phyloP scores from a whole-genome alignment of 2,797 vertebrate genomes.

The Sarcophilus harrisii region DNA sequence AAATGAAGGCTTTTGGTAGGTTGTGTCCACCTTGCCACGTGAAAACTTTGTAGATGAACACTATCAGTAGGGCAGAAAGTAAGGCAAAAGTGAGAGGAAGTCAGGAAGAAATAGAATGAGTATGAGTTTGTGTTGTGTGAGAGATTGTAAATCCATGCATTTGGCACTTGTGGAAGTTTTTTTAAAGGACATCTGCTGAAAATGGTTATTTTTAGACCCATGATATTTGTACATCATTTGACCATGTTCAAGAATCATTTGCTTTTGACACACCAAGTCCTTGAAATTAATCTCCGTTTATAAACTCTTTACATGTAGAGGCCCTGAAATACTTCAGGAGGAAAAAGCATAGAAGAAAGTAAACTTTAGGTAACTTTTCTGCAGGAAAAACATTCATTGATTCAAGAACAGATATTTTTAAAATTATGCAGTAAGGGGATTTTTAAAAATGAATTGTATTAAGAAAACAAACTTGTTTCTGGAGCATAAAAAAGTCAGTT shows the following conservation, averaged over 20 bases:
- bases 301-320: neutral
- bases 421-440: neutral
- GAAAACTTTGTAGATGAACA: neutral
- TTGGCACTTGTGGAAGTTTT: rapidly evolving
- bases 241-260: neutral
- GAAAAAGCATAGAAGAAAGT: neutral
- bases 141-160: neutral
- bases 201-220: neutral
- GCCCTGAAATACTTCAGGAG: neutral
- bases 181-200: neutral
- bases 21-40: neutral
- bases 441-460: neutral
- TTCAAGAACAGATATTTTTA: neutral
- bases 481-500: neutral
- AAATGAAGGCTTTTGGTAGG: constrained; percentile 41
- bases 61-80: rapidly evolving
- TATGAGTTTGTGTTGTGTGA: neutral
- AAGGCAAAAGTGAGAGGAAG: rapidly evolving
- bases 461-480: neutral
- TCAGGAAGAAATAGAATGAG: neutral
- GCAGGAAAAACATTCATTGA: neutral
- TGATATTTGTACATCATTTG: neutral
- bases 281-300: constrained; percentile 13
- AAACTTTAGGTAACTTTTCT: neutral
- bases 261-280: neutral